These are phyloP conservation scores for Drosophila fulvimacula DNA, from an alignment of 2,888 invertebrate genomes.

Conservation along the genomic window DNA sequence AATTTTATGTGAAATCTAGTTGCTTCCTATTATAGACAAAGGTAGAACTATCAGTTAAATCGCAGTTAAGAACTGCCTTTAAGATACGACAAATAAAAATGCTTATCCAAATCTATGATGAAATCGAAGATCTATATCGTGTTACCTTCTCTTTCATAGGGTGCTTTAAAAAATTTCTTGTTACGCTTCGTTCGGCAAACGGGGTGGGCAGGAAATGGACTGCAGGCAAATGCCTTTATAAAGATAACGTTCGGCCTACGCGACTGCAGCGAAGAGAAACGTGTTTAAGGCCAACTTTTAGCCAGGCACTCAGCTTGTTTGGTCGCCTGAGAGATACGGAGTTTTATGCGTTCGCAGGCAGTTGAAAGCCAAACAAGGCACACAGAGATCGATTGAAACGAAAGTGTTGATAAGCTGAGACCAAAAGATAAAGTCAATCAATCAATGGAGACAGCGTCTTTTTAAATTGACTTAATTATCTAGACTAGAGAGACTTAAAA, in stretches of 20 bases:
- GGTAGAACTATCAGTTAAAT: background rate
- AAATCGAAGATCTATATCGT: constrained; percentile 12
- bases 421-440: constrained; percentile 73
- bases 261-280: constrained; percentile 43
- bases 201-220: constrained; percentile 40
- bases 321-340: constrained; percentile 35
- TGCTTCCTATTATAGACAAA: background rate
- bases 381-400: constrained; percentile 41
- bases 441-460: constrained; percentile 68
- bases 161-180: constrained; percentile 25
- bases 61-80: too few species aligned
- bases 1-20: background rate
- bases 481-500: constrained; percentile 52
- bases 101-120: constrained; percentile 9
- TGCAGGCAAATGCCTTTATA: constrained; percentile 53
- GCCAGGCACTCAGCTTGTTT: constrained; percentile 32
- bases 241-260: constrained; percentile 54
- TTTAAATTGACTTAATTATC: constrained; percentile 74
- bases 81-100: background rate
- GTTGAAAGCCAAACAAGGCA: constrained; percentile 59
- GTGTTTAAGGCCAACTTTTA: constrained; percentile 46
- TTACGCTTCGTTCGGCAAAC: constrained; percentile 13
- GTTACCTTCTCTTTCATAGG: constrained; percentile 9
- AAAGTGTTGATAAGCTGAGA: constrained; percentile 66
- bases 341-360: constrained; percentile 57